Conservation (phyloP, 2,888 invertebrate species). For the Cataglyphis altisquamis region DNA sequence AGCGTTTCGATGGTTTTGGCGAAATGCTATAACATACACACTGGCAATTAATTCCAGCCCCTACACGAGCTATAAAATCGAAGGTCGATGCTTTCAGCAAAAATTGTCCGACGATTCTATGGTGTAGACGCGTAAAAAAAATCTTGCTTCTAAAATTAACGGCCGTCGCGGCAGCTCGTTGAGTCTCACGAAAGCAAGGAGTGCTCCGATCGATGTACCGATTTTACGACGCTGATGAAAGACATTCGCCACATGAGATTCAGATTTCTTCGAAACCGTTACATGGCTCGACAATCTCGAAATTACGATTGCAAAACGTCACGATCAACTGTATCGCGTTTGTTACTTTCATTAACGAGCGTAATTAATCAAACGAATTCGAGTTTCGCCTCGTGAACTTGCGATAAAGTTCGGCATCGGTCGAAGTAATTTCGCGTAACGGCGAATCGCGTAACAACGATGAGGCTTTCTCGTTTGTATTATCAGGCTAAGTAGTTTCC, state of each 20-base stretch:
- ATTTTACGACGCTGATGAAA: not conserved
- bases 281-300: not conserved
- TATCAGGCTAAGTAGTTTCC: constrained; percentile 29
- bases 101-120: constrained; percentile 28
- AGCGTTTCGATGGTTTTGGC: not conserved
- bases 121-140: constrained; percentile 39
- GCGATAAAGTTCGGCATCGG: not conserved
- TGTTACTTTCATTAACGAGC: not conserved
- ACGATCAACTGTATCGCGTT: not conserved
- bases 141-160: constrained; percentile 66
- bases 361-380: constrained; percentile 23
- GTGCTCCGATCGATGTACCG: not conserved
- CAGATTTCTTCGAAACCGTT: not conserved
- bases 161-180: constrained; percentile 52
- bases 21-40: not conserved
- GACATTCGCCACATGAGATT: not conserved
- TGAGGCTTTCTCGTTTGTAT: not conserved
- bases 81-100: constrained; percentile 51
- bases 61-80: constrained; percentile 54
- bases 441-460: not conserved
- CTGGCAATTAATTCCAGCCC: constrained; percentile 59
- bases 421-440: constrained; percentile 20
- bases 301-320: not conserved
- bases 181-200: constrained; percentile 45
- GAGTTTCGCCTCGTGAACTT: not conserved